Evolutionary conservation across 2,888 invertebrate species (phyloP), one percentile per base, ranked within the genome.

Genomic region (Lysandra coridon): DNA sequence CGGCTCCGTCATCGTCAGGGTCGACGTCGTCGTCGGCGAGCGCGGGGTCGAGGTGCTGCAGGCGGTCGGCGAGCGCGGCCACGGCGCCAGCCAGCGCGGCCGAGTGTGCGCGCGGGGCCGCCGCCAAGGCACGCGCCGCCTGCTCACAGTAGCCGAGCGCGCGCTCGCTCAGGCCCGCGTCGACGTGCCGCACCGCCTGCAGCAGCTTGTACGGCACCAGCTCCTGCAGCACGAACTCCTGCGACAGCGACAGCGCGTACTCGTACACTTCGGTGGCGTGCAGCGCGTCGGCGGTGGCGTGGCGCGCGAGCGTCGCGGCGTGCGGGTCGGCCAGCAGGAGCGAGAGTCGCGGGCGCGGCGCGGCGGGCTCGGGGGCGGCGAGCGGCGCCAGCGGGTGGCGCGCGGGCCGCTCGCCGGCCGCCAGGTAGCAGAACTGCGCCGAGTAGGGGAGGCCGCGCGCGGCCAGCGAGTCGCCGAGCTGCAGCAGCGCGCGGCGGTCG

Each of bases 211-310:
- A 98, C 79, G 96, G 95, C 96, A 97, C 97, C 85, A 98, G 95
- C 85, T 97, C 96, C 0, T 96, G 94, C 80, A 98, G 95, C 75
- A 96, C 95, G 88, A 97, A 98, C 79, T 96, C 95, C 37, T 96
- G 95, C 87, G 97, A 97, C 78, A 99, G 95, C 81, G 97, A 96
- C 82, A 97, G 95, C 4, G 98, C 99, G 89, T 98, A 99, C 91
- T 99, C 99, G 90, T 98, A 99, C 81, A 99, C 97, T 93, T 99
- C 99, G 0, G 99, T 99, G 92, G 98, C 97, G 94, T 99, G 98
- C 81, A 99, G 97, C 37, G 98, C 98, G 87, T 97, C 97, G 88
- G 97, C 97, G 79, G 96, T 96, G 69, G 97, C 97, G 89, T 98
- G 97, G 86, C 96, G 95, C 30, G 88, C 88, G 85, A 97, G 97